Evolutionary conservation across 2,113 vertebrate genomes (phyloP), one percentile per base, ranked within the genome.

Genomic region (Protobothrops flavoviridis): DNA sequence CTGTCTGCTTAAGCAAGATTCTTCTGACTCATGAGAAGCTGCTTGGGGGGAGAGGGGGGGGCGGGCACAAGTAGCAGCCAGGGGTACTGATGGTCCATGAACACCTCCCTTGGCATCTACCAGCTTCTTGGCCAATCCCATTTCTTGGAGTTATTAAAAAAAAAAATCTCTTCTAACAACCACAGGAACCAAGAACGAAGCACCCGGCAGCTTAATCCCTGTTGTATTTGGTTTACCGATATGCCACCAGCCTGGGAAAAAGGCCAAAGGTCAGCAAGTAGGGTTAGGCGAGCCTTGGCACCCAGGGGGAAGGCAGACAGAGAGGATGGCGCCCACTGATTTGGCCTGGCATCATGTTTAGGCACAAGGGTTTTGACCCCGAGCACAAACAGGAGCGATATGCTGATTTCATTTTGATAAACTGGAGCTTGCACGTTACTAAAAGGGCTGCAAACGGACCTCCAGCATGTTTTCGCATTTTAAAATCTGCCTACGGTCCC

Each of bases 221-320:
- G 33, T 39, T 39, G 69, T 8, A 15, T 20, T 43, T 39, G 69
- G n/a, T 81, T 39, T 39, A 39, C 15, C 7, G 3, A 39, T 43
- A 7, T 81, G 74, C 74, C 69, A 81, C 69, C 1, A 6, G 69
- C 6, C 17, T 8, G 17, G 33, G 17, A 17, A 1, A 81, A 81
- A 21, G 17, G 33, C 21, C 15, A 81, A 43, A 1, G 33, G 74
- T 43, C 74, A 43, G 74, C 33, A 81, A 43, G 33, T 39, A 21
- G 2, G 7, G 2, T 43, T 43, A 21, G 33, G 7, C 2, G 0
- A 39, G 17, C 69, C 6, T 39, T 81, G 69, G 69, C 33, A 81
- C 15, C 15, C 2, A 1, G 15, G 55, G 61, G 59, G 7, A 1
- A 20, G n/a, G 6, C 6, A 81, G n/a, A 2, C 0, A 15, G 4